A percentile compares a stretch with the other conserved stretches of the same genome.
These are phyloP conservation scores for Pachyseris speciosa DNA, from an alignment of 64 coral and sea anemone genomes.

Conservation along the genomic window DNA sequence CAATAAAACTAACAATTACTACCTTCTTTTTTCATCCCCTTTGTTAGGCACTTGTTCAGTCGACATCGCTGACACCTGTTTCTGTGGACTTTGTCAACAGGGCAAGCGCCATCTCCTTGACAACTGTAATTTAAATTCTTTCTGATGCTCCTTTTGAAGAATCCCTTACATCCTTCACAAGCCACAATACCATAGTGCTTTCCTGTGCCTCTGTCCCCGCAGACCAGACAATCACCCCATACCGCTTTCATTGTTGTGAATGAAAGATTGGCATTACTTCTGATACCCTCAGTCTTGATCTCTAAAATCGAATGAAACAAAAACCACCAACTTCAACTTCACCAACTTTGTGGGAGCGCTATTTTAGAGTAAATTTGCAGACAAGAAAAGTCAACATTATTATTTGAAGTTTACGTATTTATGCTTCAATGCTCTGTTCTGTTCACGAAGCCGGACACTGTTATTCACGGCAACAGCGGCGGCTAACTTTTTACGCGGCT, in stretches of 20 bases:
- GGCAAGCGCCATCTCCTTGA: conserved; percentile 59
- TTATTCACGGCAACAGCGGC: no score
- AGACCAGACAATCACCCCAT: conserved; percentile 69
- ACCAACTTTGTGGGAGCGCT: no score
- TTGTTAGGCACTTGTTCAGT: conserved; percentile 74
- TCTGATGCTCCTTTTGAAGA: conserved; percentile 68
- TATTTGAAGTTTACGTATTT: neutral
- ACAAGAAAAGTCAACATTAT: no score
- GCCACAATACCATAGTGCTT: conserved; percentile 74
- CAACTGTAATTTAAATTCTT: conserved; percentile 58
- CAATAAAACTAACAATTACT: no score
- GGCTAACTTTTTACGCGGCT: no score
- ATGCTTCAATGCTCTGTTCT: neutral
- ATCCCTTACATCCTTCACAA: conserved; percentile 82
- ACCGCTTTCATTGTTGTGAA: neutral
- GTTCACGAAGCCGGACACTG: no score
- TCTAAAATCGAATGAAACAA: neutral
- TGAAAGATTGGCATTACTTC: neutral
- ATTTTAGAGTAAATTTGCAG: neutral
- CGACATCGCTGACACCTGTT: conserved; percentile 93
- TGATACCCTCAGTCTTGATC: neutral
- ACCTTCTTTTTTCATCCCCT: conserved; percentile 93
- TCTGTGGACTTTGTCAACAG: conserved; percentile 83
- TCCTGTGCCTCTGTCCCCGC: conserved; percentile 62
- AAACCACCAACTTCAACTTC: no score